Conservation (phyloP, 2,888 invertebrate genomes). For the Micoletzkya japonica region DNA sequence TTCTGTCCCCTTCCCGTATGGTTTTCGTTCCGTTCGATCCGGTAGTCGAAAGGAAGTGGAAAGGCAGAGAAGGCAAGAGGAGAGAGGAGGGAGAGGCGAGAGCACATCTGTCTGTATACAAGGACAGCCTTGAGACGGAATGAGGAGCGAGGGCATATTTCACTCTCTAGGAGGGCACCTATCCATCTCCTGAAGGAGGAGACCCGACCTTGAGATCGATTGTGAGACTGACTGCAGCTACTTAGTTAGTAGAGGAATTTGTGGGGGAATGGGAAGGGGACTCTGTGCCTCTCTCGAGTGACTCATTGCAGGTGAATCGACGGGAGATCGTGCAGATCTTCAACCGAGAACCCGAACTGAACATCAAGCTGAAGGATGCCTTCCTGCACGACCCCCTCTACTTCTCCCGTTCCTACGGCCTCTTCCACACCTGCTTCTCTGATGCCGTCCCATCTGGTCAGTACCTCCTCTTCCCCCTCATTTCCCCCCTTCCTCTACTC, state of each 20-base stretch:
- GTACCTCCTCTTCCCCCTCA: constrained; percentile 10
- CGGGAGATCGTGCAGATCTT: constrained; percentile 51
- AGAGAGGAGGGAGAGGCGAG: constrained; percentile 6
- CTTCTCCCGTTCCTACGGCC: constrained; percentile 87
- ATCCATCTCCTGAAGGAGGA: constrained; percentile 18
- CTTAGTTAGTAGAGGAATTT: background rate
- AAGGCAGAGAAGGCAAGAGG: background rate
- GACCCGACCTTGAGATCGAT: constrained; percentile 24
- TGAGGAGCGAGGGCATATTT: constrained; percentile 5
- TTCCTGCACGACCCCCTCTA: constrained; percentile 85
- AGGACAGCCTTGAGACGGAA: background rate
- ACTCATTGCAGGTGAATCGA: constrained; percentile 51
- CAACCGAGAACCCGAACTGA: constrained; percentile 57
- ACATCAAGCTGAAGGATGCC: constrained; percentile 49
- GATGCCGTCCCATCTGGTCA: constrained; percentile 77
- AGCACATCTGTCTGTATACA: background rate
- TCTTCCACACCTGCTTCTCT: constrained; percentile 91
- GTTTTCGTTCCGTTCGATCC: background rate
- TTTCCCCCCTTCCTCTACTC: background rate
- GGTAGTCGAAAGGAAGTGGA: constrained; percentile 9
- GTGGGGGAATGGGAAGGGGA: too few species aligned
- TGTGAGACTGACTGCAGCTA: too few species aligned
- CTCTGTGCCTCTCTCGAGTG: background rate
- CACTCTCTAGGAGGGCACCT: constrained; percentile 6
- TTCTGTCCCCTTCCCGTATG: constrained; percentile 18